Base-by-base conservation (phyloP, 2,113 vertebrate genomes). In the Siniperca knerii region DNA sequence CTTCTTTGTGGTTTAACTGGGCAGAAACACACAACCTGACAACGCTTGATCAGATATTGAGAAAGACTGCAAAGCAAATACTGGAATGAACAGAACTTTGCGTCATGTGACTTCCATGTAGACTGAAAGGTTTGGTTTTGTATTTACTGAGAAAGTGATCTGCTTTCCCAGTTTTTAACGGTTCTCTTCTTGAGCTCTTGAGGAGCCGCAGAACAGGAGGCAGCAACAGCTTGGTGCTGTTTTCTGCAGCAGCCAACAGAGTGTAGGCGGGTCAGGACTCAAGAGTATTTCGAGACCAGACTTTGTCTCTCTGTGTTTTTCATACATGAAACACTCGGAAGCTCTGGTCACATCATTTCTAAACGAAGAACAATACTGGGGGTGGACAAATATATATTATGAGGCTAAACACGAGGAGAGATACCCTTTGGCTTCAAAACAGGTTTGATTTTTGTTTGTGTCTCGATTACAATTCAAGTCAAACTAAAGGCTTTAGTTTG, bases 181-280 rank as follows among this genome's bases (percentile, higher is more conserved):
- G 23, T 50, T 69, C 57, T 40, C 74, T 37, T 42, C 54, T 9
- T 21, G 40, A 76, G 72, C 76, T 68, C 42, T 10, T 40, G 76
- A 77, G 62, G 67, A 57, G 75, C 80, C 15, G 42, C 55, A 72
- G 81, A 21, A 71, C 86, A 83, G 86, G 80, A 85, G 89, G 89
- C 76, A 33, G 2, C 65, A 21, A 81, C 89, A 79, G 81, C 86
- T 84, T 76, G 84, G 42, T 21, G 46, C 75, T 3, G 29, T 40
- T 85, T 85, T 54, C 78, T 67, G 77, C 64, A 55, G 65, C 62
- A 85, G 70, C 35, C 62, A 25, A 48, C 81, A 87, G 76, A 82
- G 75, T 57, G 83, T 37, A 25, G 52, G 52, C 25, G 46, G 44
- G 35, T 75, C 69, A 54, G 61, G 55, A 75, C 60, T 73, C 72